These are phyloP conservation scores for Ciona savignyi DNA, from an alignment of 23 tunicate species.

Conservation along the genomic window DNA sequence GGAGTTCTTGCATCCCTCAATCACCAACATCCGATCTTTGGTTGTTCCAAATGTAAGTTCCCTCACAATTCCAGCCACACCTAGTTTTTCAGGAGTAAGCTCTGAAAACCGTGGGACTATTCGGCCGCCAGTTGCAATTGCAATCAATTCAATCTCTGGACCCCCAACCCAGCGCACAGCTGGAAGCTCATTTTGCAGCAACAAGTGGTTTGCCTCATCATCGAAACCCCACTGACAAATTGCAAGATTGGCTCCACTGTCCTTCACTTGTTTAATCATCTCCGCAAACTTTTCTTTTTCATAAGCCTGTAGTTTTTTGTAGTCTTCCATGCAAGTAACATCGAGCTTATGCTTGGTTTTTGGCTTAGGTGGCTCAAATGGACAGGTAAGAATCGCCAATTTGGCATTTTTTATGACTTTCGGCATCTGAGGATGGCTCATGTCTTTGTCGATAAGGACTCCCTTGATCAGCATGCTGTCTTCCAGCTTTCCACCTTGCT, in stretches of 20 bases:
- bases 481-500: slow-evolving; percentile 90
- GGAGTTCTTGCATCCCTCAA: slow-evolving; percentile 88
- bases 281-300: slow-evolving; percentile 88
- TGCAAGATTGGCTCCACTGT: slow-evolving; percentile 91
- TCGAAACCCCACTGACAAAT: slow-evolving; percentile 99
- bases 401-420: slow-evolving; percentile 92
- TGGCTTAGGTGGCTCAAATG: slow-evolving; percentile 99
- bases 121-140: slow-evolving; percentile 98
- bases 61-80: slow-evolving; percentile 85
- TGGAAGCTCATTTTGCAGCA: slow-evolving; percentile 93
- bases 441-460: slow-evolving; percentile 94
- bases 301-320: slow-evolving; percentile 82
- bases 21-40: slow-evolving; percentile 88
- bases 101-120: slow-evolving; percentile 94
- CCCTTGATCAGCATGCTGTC: slow-evolving; percentile 95
- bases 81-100: slow-evolving; percentile 78
- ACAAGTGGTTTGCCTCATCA: slow-evolving; percentile 94
- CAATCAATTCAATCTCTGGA: slow-evolving; percentile 84
- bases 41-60: slow-evolving; percentile 90
- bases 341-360: slow-evolving; percentile 99
- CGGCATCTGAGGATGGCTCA: slow-evolving; percentile 99
- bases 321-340: slow-evolving; percentile 95
- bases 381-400: slow-evolving; percentile 95
- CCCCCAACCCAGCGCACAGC: slow-evolving; percentile 99
- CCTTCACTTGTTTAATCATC: slow-evolving; percentile 97